Base-by-base conservation (phyloP, 2,113 vertebrate species). In the Trichechus manatus region DNA sequence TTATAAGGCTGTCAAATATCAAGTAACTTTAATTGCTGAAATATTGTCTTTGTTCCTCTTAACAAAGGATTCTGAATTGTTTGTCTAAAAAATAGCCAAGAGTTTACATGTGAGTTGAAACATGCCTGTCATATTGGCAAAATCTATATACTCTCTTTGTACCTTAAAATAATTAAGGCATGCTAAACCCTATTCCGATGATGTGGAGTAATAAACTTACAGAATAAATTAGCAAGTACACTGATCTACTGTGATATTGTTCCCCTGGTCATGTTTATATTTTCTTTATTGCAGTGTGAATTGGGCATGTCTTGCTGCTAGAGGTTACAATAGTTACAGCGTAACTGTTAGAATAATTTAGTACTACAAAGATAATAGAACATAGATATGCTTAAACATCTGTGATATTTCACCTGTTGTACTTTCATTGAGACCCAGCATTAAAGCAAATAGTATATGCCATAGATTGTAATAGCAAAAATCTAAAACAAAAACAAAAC, bases 241-340 rank as follows among this genome's bases (percentile, higher is more conserved):
- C 20, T 92, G 17, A 74, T 68, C 25, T 53, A 61, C 15, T 42
- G 15, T 36, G 44, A 36, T 82, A 85, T 13, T 89, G 22, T 56
- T 92, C 82, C 92, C 22, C 86, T 68, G 36, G 33, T 90, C 33
- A 74, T 89, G 4, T 72, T 92, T 81, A n/a, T 80, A 83, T 88
- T 86, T 95, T 74, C 44, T 75, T 84, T 27, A 11, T 88, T 95
- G 86, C 17, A 61, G 7, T 95, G 14, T 70, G 82, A 70, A 8
- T 63, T 82, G 14, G 59, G 9, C 23, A 29, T 68, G 5, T 25
- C 39, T 87, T 31, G 50, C 39, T 47, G 53, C 70, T 86, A 78
- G 23, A 8, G 25, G 27, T 68, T 82, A 87, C 11, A 31, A 80
- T 29, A 70, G 14, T 23, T 86, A 22, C 15, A 79, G 22, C 13